A percentile compares a stretch with the other conserved stretches of the same genome.
Conservation (phyloP, 1,140 invertebrate species). For the Panonychus citri region DNA sequence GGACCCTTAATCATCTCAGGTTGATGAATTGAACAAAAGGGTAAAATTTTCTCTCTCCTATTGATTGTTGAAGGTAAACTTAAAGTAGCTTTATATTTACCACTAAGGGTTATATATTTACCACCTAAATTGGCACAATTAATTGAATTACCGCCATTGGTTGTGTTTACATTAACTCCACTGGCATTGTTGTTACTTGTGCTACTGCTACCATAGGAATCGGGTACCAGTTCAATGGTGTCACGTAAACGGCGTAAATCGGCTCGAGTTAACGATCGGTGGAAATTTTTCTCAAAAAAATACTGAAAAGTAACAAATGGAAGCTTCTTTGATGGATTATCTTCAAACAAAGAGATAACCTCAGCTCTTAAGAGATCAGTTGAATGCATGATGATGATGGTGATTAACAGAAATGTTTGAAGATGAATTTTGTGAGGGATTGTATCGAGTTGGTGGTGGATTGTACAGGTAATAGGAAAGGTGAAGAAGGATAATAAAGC, state of each 20-base stretch:
- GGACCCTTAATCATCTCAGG: not conserved
- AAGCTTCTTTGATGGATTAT: not conserved
- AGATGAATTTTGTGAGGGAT: no score
- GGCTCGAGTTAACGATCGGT: not conserved
- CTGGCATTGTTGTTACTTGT: no score
- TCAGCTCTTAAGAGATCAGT: not conserved
- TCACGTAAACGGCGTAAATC: not conserved
- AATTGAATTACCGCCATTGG: not conserved
- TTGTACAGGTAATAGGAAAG: no score
- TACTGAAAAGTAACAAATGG: not conserved
- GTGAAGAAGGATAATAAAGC: no score
- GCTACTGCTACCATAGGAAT: no score
- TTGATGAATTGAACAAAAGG: not conserved
- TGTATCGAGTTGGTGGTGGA: no score
- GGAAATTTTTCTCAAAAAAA: not conserved
- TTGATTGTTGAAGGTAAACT: not conserved
- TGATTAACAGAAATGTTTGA: no score
- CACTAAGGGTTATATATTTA: not conserved
- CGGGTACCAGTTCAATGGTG: not conserved
- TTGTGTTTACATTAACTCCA: no score
- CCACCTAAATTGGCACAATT: not conserved
- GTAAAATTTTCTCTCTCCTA: not conserved
- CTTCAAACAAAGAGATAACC: not conserved
- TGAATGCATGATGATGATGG: no score
- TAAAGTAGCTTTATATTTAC: not conserved